Evolutionary conservation across 2,113 vertebrate genomes (phyloP).

Genomic region (Romanogobio albipinnatus): DNA sequence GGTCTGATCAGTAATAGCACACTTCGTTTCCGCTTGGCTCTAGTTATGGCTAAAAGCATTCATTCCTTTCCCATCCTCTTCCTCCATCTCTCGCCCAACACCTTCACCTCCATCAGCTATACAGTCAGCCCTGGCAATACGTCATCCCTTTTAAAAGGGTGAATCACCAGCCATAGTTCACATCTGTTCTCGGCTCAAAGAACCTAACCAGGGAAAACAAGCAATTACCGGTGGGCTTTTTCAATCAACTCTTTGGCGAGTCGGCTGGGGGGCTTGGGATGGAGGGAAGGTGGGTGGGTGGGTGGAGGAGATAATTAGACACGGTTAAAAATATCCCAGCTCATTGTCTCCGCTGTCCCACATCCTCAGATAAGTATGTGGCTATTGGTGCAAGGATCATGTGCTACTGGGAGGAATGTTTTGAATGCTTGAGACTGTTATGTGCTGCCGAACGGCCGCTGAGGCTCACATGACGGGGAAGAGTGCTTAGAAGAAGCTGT

Average conservation of each 20-base stretch:
- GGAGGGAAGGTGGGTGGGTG: constrained; percentile 35
- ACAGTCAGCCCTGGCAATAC: constrained; percentile 16
- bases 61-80: not conserved
- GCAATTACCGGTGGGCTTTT: constrained; percentile 59
- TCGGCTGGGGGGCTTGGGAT: constrained; percentile 14
- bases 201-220: constrained; percentile 61
- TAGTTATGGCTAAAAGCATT: not conserved
- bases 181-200: constrained; percentile 45
- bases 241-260: constrained; percentile 57
- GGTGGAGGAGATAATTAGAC: constrained; percentile 61
- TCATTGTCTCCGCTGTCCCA: constrained; percentile 59
- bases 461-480: not conserved
- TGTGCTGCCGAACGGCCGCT: not conserved
- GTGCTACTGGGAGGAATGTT: constrained; percentile 20
- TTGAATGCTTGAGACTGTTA: not conserved
- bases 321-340: constrained; percentile 60
- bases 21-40: not conserved
- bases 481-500: not conserved
- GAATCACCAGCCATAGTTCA: constrained; percentile 49
- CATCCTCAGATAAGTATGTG: constrained; percentile 45
- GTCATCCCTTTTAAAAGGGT: constrained; percentile 36
- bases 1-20: constrained; percentile 7
- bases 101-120: constrained; percentile 2
- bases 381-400: constrained; percentile 36
- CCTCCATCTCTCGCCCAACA: constrained; percentile 12